Evolutionary conservation across 2,113 vertebrate genomes (phyloP).

Genomic region (Rhizomys pruinosus): DNA sequence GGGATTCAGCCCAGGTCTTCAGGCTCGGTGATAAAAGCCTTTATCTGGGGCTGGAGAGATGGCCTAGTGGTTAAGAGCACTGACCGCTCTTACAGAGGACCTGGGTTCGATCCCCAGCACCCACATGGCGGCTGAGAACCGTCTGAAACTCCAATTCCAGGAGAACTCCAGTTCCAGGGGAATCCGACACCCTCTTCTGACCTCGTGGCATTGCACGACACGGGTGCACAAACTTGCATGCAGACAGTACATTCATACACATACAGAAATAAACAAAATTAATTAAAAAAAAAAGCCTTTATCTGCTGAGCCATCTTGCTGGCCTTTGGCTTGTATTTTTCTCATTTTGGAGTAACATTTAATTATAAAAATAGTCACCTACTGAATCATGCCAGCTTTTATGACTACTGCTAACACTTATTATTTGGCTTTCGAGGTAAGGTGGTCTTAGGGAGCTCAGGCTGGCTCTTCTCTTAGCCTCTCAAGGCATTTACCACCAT

Average conservation of each 20-base stretch:
- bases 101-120: too few species aligned
- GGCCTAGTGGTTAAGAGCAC: too few species aligned
- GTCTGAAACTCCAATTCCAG: too few species aligned
- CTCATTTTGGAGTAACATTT: neutral
- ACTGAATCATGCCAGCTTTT: neutral
- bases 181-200: too few species aligned
- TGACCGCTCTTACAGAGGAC: too few species aligned
- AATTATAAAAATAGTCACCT: slow-evolving; percentile 3
- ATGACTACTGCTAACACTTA: neutral
- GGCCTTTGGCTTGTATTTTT: neutral
- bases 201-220: too few species aligned
- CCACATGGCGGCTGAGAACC: too few species aligned
- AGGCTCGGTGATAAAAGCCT: neutral
- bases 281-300: neutral
- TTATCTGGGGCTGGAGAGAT: too few species aligned
- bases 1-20: neutral
- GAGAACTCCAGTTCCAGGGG: too few species aligned
- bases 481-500: neutral
- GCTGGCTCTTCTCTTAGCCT: neutral
- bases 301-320: neutral
- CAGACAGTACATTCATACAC: too few species aligned
- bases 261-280: too few species aligned
- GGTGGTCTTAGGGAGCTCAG: neutral
- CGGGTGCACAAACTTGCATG: too few species aligned
- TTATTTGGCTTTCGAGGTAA: neutral